phyloP scores from a whole-genome alignment of 2,888 invertebrate genomes.

The Erynnis tages region DNA sequence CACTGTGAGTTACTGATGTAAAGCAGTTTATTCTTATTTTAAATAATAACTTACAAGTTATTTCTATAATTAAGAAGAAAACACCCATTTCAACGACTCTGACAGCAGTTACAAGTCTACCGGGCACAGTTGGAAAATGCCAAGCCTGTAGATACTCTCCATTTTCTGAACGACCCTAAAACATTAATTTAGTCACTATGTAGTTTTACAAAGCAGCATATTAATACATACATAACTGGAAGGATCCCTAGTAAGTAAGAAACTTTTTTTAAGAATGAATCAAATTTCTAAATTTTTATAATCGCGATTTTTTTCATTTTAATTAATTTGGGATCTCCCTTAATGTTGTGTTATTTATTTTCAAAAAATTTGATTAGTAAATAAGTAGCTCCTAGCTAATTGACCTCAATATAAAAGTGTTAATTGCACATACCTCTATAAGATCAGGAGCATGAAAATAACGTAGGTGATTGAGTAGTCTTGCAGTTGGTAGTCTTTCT shows the following conservation, averaged over 20 bases:
- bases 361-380: no score
- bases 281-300: no score
- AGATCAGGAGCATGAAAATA: conserved; percentile 71
- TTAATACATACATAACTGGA: no score
- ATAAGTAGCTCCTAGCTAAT: no score
- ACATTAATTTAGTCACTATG: not conserved
- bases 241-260: no score
- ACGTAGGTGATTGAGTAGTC: conserved; percentile 77
- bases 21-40: not conserved
- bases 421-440: conserved; percentile 79
- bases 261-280: no score
- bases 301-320: no score
- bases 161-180: conserved; percentile 66
- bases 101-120: conserved; percentile 67
- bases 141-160: conserved; percentile 73
- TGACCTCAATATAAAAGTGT: no score
- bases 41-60: conserved; percentile 52
- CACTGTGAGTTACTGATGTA: no score
- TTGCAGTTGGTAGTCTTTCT: conserved; percentile 59
- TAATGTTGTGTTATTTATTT: no score
- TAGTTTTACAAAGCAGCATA: not conserved
- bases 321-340: no score
- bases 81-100: conserved; percentile 72
- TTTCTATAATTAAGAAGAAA: conserved; percentile 72
- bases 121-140: conserved; percentile 68